These are phyloP conservation scores for Agrypnia vestita DNA, from an alignment of 1,140 invertebrate genomes.

Conservation along the genomic window DNA sequence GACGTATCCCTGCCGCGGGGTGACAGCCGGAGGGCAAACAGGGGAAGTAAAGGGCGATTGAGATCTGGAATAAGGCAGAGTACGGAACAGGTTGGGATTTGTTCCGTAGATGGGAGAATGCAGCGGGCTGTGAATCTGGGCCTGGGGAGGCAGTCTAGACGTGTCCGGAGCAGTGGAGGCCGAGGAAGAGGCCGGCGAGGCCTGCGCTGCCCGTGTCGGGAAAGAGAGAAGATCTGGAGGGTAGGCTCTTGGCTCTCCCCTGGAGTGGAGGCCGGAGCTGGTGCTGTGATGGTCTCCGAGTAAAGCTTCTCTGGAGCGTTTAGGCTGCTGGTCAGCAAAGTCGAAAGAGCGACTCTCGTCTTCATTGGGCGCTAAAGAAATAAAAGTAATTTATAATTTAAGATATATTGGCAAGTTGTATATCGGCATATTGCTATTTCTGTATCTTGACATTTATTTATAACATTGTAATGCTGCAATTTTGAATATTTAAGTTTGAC, in stretches of 20 bases:
- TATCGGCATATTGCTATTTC: too few relatives aligned
- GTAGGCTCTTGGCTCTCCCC: constrained; percentile 72
- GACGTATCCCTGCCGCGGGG: constrained; percentile 85
- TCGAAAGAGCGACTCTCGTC: constrained; percentile 78
- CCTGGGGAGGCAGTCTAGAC: constrained; percentile 71
- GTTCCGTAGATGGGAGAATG: constrained; percentile 74
- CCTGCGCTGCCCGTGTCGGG: constrained; percentile 77
- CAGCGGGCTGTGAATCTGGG: constrained; percentile 71
- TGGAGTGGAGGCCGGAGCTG: constrained; percentile 61
- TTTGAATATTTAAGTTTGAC: too few relatives aligned
- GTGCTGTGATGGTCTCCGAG: constrained; percentile 27
- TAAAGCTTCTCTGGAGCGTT: constrained; percentile 70
- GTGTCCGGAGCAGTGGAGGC: constrained; percentile 85
- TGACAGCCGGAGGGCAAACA: constrained; percentile 73
- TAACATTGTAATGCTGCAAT: too few relatives aligned
- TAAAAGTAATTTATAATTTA: constrained; percentile 9
- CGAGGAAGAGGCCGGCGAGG: constrained; percentile 81
- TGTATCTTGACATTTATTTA: too few relatives aligned
- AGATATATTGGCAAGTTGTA: too few relatives aligned
- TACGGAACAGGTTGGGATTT: constrained; percentile 76
- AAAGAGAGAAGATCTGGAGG: constrained; percentile 89
- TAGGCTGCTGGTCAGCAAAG: constrained; percentile 68
- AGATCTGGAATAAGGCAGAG: constrained; percentile 79
- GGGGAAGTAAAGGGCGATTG: constrained; percentile 79
- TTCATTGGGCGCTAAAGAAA: constrained; percentile 73